Evolutionary conservation across 2,113 vertebrate species (phyloP).

Genomic region (Pachypanchax playfairii): DNA sequence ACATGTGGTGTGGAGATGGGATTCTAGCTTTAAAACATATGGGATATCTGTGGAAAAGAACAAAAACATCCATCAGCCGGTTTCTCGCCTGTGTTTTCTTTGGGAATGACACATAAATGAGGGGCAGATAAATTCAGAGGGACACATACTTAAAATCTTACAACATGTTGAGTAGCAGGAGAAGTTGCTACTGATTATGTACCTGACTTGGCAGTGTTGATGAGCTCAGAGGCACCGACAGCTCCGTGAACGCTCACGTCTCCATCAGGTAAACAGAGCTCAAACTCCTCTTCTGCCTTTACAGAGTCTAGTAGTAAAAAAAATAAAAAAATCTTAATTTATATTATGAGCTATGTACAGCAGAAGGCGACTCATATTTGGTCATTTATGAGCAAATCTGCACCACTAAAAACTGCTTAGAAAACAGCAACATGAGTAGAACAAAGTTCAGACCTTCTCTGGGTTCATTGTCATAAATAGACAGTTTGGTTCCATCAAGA

Average conservation of each 20-base stretch:
- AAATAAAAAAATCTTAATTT: constrained; percentile 8
- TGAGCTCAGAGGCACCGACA: constrained; percentile 93
- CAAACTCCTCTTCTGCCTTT: constrained; percentile 94
- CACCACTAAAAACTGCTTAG: background rate
- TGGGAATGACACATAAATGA: constrained; percentile 3
- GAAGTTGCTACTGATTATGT: constrained; percentile 46
- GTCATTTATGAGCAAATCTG: constrained; percentile 8
- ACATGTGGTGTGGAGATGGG: constrained; percentile 96
- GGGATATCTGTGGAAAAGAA: constrained; percentile 86
- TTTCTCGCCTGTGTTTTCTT: constrained; percentile 2
- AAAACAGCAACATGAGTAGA: background rate
- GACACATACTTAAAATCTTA: constrained; percentile 18
- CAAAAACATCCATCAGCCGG: background rate
- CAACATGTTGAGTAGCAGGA: constrained; percentile 10
- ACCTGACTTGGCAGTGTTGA: constrained; percentile 99
- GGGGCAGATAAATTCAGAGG: background rate
- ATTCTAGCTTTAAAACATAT: constrained; percentile 97
- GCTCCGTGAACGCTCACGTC: constrained; percentile 97
- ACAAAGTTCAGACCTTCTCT: constrained; percentile 88
- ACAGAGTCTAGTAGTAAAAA: constrained; percentile 79
- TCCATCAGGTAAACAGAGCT: constrained; percentile 95
- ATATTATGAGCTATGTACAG: background rate
- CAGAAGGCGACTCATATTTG: background rate
- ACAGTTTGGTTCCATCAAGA: constrained; percentile 94
- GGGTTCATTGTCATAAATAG: constrained; percentile 91